Conservation (phyloP, 2,888 invertebrate genomes). For the Pandemis corylana region DNA sequence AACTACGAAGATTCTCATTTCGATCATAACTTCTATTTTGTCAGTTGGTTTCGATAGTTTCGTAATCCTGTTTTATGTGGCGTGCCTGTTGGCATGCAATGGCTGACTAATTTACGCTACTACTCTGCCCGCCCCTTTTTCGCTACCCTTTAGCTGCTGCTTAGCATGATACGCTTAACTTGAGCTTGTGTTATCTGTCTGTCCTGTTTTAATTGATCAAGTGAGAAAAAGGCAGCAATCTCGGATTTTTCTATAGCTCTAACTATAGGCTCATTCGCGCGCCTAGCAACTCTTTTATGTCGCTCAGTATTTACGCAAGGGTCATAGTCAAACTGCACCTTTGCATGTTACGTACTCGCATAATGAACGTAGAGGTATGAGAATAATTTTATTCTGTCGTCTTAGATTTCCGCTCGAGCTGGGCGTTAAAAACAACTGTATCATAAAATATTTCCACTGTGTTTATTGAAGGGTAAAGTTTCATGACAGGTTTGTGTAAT, state of each 20-base stretch:
- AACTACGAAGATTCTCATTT: too few relatives aligned
- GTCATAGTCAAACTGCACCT: too few relatives aligned
- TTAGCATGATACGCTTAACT: background rate
- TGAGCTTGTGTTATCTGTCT: background rate
- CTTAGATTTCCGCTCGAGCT: constrained; percentile 17
- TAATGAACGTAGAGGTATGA: too few relatives aligned
- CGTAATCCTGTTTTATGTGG: background rate
- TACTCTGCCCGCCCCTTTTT: background rate
- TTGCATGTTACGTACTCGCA: too few relatives aligned
- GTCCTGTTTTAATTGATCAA: background rate
- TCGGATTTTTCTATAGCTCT: background rate
- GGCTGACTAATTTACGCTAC: background rate
- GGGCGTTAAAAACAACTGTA: constrained; percentile 5
- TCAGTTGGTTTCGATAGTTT: background rate
- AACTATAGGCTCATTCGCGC: background rate
- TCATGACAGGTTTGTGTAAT: constrained; percentile 21
- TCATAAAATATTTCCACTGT: constrained; percentile 17
- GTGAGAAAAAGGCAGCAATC: background rate
- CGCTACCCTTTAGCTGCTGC: constrained; percentile 1
- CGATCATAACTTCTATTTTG: background rate
- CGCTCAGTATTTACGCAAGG: background rate
- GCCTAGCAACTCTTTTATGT: background rate
- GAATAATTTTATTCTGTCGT: background rate
- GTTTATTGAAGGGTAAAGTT: constrained; percentile 28
- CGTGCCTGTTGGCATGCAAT: background rate